Conservation (phyloP, 2,888 invertebrate species). For the Rhogogaster chlorosoma region DNA sequence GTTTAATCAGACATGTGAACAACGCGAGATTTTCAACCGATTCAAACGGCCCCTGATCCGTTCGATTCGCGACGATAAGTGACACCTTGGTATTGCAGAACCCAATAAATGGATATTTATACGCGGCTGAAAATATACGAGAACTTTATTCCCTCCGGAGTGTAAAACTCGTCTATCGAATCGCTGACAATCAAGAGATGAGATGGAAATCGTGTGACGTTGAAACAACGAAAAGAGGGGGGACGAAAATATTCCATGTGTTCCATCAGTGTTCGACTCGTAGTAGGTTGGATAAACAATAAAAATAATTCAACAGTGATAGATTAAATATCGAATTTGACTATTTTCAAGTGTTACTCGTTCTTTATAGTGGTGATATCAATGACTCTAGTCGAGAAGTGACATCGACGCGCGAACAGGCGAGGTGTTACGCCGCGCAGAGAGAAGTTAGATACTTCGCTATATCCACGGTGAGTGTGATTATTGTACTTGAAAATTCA, state of each 20-base stretch:
- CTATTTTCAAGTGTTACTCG: not conserved
- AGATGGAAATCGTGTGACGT: not conserved
- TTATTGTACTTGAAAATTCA: too few relatives aligned
- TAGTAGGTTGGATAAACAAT: not conserved
- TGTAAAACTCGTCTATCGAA: not conserved
- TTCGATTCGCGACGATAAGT: too few relatives aligned
- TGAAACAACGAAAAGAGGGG: too few relatives aligned
- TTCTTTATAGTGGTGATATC: conserved; percentile 47
- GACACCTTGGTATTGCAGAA: too few relatives aligned
- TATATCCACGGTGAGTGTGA: conserved; percentile 20
- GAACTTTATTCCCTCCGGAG: too few relatives aligned
- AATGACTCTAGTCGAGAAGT: conserved; percentile 49
- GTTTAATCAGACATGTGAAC: not conserved
- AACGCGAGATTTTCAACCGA: not conserved
- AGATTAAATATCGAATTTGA: not conserved
- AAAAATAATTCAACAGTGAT: not conserved
- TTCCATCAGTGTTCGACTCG: not conserved
- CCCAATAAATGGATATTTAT: too few relatives aligned
- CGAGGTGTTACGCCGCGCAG: conserved; percentile 23
- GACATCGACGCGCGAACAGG: conserved; percentile 61
- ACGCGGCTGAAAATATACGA: too few relatives aligned
- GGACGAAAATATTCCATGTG: not conserved
- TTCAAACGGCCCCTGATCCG: too few relatives aligned
- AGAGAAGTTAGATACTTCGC: not conserved
- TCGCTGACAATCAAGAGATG: not conserved